phyloP scores from a whole-genome alignment of 2,888 invertebrate genomes.

The Acronicta psi region DNA sequence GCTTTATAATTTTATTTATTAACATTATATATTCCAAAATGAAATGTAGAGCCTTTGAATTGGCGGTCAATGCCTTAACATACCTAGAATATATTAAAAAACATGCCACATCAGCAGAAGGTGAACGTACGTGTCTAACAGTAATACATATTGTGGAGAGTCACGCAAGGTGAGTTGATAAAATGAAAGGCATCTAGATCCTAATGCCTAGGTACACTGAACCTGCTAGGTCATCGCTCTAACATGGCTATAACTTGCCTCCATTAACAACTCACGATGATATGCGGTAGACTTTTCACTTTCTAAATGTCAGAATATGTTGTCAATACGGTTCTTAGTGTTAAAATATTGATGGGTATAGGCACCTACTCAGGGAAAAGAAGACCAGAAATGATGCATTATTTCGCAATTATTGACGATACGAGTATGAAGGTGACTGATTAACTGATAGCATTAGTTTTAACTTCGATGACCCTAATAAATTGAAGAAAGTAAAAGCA shows the following conservation, averaged over 20 bases:
- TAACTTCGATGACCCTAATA: too few relatives aligned
- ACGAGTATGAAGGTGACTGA: too few relatives aligned
- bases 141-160: conserved; percentile 36
- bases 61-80: conserved; percentile 11
- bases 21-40: background rate
- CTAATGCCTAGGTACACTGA: conserved; percentile 25
- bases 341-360: too few relatives aligned
- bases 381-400: too few relatives aligned
- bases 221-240: conserved; percentile 36
- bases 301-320: background rate
- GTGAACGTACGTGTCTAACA: conserved; percentile 14
- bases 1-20: too few relatives aligned
- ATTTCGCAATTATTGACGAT: too few relatives aligned
- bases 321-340: too few relatives aligned
- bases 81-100: conserved; percentile 12
- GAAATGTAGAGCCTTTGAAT: conserved; percentile 13
- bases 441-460: too few relatives aligned
- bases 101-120: conserved; percentile 31
- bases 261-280: conserved; percentile 1
- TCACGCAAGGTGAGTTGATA: conserved; percentile 27
- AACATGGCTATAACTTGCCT: conserved; percentile 1
- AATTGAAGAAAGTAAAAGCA: too few relatives aligned
- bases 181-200: conserved; percentile 40
- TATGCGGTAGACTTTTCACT: conserved; percentile 1
- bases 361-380: too few relatives aligned